Evolutionary conservation across 2,113 vertebrate species (phyloP).

Genomic region (Carassius gibelio): DNA sequence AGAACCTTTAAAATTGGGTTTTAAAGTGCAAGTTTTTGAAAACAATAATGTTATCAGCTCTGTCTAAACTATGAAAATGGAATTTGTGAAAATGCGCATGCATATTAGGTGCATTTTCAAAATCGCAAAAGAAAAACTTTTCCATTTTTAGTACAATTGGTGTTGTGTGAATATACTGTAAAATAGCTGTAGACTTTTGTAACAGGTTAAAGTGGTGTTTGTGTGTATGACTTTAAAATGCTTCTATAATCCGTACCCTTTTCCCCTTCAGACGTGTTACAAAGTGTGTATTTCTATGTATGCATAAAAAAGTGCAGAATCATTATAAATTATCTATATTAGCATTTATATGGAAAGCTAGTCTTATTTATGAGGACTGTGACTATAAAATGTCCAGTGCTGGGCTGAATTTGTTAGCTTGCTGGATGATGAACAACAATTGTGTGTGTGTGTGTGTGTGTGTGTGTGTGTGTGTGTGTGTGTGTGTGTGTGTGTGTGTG

Average conservation of each 20-base stretch:
- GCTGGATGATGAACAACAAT: constrained; percentile 69
- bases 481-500: constrained; percentile 49
- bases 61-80: too few species aligned
- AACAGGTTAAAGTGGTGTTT: not conserved
- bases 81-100: too few species aligned
- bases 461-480: constrained; percentile 54
- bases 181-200: constrained; percentile 1
- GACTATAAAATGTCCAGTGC: constrained; percentile 77
- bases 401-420: constrained; percentile 78
- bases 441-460: constrained; percentile 51
- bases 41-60: too few species aligned
- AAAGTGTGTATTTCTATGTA: constrained; percentile 45
- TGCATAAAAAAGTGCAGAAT: constrained; percentile 59
- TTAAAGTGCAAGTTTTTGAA: too few species aligned
- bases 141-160: too few species aligned
- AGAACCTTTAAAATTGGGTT: too few species aligned
- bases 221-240: constrained; percentile 24
- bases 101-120: too few species aligned
- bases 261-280: constrained; percentile 51
- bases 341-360: constrained; percentile 65
- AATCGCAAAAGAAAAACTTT: too few species aligned
- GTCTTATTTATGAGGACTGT: constrained; percentile 85
- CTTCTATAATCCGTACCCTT: constrained; percentile 73
- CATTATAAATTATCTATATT: constrained; percentile 86
- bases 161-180: not conserved